Conservation (phyloP, 1,140 invertebrate genomes). For the Calephelis nemesis region DNA sequence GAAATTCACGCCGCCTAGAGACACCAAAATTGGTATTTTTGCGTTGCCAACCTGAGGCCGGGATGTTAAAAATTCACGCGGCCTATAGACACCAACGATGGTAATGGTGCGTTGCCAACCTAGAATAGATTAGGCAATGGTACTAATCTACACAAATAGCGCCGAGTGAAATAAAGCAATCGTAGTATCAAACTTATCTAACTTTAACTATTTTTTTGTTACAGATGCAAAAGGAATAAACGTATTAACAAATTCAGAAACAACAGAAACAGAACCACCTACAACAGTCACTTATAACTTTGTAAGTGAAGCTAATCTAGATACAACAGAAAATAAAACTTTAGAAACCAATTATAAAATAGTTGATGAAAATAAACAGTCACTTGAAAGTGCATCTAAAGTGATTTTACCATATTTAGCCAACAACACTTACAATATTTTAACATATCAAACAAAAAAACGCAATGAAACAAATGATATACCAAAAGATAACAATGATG, state of each 20-base stretch:
- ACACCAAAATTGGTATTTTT: no score
- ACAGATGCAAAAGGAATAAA: slow-evolving; percentile 53
- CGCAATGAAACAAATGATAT: slow-evolving; percentile 30
- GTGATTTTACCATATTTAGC: slow-evolving; percentile 47
- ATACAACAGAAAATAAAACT: slow-evolving; percentile 27
- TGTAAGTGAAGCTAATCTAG: slow-evolving; percentile 27
- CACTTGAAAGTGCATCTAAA: slow-evolving; percentile 59
- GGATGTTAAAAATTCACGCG: no score
- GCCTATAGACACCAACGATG: no score
- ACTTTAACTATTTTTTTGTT: slow-evolving; percentile 34
- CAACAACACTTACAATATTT: slow-evolving; percentile 38
- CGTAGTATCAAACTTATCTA: no score
- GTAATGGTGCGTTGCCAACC: no score
- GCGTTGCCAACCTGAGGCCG: no score
- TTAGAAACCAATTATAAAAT: slow-evolving; percentile 42
- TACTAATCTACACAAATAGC: no score
- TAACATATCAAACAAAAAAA: slow-evolving; percentile 39
- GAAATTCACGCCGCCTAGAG: no score
- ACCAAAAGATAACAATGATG: slow-evolving; percentile 23
- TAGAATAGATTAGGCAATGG: no score
- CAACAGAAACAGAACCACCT: slow-evolving; percentile 31
- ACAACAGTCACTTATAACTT: slow-evolving; percentile 28
- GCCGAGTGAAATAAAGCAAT: no score
- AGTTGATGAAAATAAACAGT: slow-evolving; percentile 36
- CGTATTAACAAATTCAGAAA: slow-evolving; percentile 35